phyloP scores from a whole-genome alignment of 2,797 vertebrate species.

The Valencia hispanica region DNA sequence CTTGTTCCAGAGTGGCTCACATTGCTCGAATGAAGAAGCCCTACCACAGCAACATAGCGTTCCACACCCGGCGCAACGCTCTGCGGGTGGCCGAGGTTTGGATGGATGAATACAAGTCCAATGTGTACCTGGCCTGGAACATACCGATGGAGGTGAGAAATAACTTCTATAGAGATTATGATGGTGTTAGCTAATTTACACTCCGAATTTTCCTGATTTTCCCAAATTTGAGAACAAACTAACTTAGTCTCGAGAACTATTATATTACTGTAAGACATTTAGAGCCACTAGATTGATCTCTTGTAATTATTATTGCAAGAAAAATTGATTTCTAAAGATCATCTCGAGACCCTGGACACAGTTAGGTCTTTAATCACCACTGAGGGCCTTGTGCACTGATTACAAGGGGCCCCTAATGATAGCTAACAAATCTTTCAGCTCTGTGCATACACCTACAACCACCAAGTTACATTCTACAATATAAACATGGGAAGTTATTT shows the following conservation, averaged over 20 bases:
- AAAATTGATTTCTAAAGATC: no score
- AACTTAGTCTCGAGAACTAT: background rate
- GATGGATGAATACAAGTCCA: constrained; percentile 97
- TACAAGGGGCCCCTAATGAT: no score
- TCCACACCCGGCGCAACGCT: constrained; percentile 93
- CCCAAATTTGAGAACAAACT: background rate
- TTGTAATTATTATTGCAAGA: no score
- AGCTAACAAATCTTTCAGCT: no score
- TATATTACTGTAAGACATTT: no score
- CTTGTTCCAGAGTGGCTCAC: constrained; percentile 95
- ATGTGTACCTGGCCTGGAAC: constrained; percentile 98
- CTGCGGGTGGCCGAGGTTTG: constrained; percentile 96
- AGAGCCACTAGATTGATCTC: no score
- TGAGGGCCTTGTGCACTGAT: no score
- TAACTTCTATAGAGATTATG: background rate
- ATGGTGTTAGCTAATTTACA: background rate
- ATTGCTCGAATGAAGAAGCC: constrained; percentile 96
- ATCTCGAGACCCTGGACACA: no score
- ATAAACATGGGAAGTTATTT: no score
- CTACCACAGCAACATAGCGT: constrained; percentile 94
- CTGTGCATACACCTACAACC: no score
- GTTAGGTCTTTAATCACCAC: no score
- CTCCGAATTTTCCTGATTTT: background rate
- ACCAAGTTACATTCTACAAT: no score
- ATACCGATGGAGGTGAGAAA: constrained; percentile 90